Base-by-base conservation (phyloP, 1,140 invertebrate species). In the Pseudomyrmex cubaensis region DNA sequence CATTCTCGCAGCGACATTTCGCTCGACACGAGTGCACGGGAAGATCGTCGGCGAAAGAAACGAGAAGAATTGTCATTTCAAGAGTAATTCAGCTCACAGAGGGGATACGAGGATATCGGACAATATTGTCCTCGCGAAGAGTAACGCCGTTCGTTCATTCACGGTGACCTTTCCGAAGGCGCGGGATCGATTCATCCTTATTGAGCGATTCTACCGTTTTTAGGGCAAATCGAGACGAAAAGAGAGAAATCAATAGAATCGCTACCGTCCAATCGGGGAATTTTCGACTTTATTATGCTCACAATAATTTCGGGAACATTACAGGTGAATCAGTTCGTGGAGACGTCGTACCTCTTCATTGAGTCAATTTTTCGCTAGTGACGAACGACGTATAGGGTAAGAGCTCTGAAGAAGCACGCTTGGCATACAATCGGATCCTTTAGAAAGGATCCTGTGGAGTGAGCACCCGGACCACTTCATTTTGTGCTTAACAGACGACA, bases 311-410 rank as follows among this genome's bases (percentile, higher is more conserved):
- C 17, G 44, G 56, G 44, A 48, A 67, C 44, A 69, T 61, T 82
- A 77, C 87, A 88, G 86, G 86, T 88, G 87, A 62, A 82, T 67
- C 69, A 63, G 52, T 87, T 87, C 64, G 82, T 25, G 48, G 86
- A 75, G 48, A 56, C 63, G 25, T 17, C 70, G 52, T 87, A 57
- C 22, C 2, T 52, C 44, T 70, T 82, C 50, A 85, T 82, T 70
- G 66, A 85, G 52, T n/a, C 77, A 63, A 78, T 75, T 82, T 84
- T 46, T 76, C 67, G 56, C 67, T 82, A 44, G 52, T 87, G 84
- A 85, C 84, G 84, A 88, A 88, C 88, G 35, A 35, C 67, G 57
- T 85, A 80, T 35, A 35, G 35, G 57, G 56, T 52, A 46, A 70
- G 70, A 73, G 22, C 57, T 62, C 25, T n/a, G 15, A 67, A 72